These are phyloP conservation scores for Entosphenus tridentatus DNA, from an alignment of 2,113 vertebrate genomes.

Conservation along the genomic window DNA sequence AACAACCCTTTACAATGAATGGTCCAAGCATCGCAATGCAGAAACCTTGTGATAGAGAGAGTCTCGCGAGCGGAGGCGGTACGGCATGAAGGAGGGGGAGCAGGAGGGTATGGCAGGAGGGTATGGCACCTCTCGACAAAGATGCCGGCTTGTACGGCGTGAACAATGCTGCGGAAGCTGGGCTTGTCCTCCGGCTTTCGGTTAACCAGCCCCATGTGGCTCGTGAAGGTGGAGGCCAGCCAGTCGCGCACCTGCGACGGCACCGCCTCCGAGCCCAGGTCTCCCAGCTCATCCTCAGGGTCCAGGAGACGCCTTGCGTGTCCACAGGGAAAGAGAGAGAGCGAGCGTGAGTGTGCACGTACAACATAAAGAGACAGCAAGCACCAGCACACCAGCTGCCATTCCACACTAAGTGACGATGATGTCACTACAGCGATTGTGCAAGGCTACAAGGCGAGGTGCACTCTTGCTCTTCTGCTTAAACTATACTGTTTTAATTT, in stretches of 20 bases:
- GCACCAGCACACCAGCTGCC: too few relatives aligned
- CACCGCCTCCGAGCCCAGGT: constrained; percentile 52
- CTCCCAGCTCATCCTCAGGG: constrained; percentile 58
- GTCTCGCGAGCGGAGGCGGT: constrained; percentile 4
- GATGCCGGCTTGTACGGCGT: constrained; percentile 71
- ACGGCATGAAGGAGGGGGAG: constrained; percentile 16
- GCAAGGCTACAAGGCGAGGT: too few relatives aligned
- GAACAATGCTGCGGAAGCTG: constrained; percentile 75
- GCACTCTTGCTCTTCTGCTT: too few relatives aligned
- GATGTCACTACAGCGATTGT: too few relatives aligned
- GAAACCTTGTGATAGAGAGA: neutral
- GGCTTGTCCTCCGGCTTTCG: constrained; percentile 54
- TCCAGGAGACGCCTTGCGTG: constrained; percentile 49
- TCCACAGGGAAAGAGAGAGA: too few relatives aligned
- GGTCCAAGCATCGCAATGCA: neutral
- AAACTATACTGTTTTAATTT: too few relatives aligned
- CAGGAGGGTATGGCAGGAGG: constrained; percentile 54
- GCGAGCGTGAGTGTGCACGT: too few relatives aligned
- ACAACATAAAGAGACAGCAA: too few relatives aligned
- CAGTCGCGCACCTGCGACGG: constrained; percentile 69
- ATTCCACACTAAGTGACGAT: too few relatives aligned
- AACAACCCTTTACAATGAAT: neutral
- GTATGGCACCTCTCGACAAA: constrained; percentile 71
- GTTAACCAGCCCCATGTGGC: constrained; percentile 31
- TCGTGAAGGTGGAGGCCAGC: constrained; percentile 68